Evolutionary conservation across 2,888 invertebrate genomes (phyloP).

Genomic region (Diaprepes abbreviatus): DNA sequence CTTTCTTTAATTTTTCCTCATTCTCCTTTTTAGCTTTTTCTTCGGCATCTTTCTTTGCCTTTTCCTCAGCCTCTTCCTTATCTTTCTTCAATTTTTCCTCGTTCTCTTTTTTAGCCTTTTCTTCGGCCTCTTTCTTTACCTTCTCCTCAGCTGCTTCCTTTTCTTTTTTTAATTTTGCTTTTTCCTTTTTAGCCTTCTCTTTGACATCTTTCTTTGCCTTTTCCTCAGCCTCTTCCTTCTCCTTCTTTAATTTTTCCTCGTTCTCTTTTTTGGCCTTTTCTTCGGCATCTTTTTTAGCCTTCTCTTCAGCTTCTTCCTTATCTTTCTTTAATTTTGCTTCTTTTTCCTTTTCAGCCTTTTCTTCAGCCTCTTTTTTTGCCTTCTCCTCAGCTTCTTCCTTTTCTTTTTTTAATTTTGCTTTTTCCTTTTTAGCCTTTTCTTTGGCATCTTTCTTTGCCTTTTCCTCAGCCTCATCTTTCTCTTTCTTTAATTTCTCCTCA

Average conservation of each 20-base stretch:
- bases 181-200: too few species aligned
- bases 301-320: conserved; percentile 46
- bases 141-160: conserved; percentile 47
- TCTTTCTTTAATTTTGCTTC: conserved; percentile 33
- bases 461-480: conserved; percentile 50
- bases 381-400: conserved; percentile 40
- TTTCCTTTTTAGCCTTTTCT: conserved; percentile 32
- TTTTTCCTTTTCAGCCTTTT: conserved; percentile 20
- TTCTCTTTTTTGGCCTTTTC: conserved; percentile 47
- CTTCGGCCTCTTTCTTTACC: conserved; percentile 40
- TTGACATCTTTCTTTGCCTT: conserved; percentile 36
- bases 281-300: conserved; percentile 46
- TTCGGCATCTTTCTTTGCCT: conserved; percentile 32
- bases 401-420: conserved; percentile 50
- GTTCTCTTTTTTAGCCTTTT: conserved; percentile 42
- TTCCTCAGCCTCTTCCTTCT: conserved; percentile 44
- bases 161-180: conserved; percentile 50
- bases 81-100: conserved; percentile 4
- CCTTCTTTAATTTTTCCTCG: conserved; percentile 47
- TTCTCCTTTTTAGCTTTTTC: conserved; percentile 39
- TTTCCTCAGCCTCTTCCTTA: conserved; percentile 34
- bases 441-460: conserved; percentile 42
- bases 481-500: conserved; percentile 49
- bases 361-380: conserved; percentile 63
- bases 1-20: conserved; percentile 37